Percentiles rank a stretch among this genome's conserved stretches.
Evolutionary conservation across 2,888 invertebrate genomes (phyloP).

Genomic region (Diarsia mendica): DNA sequence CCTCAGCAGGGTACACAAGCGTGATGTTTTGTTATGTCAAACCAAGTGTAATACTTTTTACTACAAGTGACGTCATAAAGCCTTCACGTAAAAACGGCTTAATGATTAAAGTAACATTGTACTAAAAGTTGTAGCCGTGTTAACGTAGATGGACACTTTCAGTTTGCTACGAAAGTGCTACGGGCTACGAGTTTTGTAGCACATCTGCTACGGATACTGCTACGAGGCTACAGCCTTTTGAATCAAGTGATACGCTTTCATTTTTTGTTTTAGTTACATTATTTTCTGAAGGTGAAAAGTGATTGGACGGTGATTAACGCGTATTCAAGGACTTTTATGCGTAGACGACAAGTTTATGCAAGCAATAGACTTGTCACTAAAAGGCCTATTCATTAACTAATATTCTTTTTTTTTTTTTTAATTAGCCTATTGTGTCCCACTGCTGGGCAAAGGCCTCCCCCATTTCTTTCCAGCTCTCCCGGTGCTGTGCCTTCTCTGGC

Average conservation of each 20-base stretch:
- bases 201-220: conserved; percentile 49
- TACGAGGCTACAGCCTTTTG: conserved; percentile 40
- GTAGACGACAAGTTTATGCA: too few species aligned
- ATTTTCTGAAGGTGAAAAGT: background rate
- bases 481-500: too few species aligned
- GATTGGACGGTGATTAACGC: too few species aligned
- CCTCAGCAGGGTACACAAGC: background rate
- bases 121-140: conserved; percentile 41
- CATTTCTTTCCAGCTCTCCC: too few species aligned
- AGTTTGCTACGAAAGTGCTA: conserved; percentile 55
- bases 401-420: too few species aligned
- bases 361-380: too few species aligned
- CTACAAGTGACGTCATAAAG: conserved; percentile 49
- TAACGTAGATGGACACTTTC: conserved; percentile 40
- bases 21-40: background rate
- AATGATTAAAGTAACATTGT: conserved; percentile 47
- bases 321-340: too few species aligned
- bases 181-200: conserved; percentile 53
- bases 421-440: too few species aligned
- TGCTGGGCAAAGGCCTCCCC: too few species aligned
- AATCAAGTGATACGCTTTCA: conserved; percentile 1
- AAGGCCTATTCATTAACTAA: too few species aligned
- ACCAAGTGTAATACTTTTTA: conserved; percentile 14
- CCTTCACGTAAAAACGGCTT: conserved; percentile 37
- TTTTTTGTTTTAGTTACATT: background rate